phyloP scores from a whole-genome alignment of 2,113 vertebrate genomes.

The Syngnathus typhle region DNA sequence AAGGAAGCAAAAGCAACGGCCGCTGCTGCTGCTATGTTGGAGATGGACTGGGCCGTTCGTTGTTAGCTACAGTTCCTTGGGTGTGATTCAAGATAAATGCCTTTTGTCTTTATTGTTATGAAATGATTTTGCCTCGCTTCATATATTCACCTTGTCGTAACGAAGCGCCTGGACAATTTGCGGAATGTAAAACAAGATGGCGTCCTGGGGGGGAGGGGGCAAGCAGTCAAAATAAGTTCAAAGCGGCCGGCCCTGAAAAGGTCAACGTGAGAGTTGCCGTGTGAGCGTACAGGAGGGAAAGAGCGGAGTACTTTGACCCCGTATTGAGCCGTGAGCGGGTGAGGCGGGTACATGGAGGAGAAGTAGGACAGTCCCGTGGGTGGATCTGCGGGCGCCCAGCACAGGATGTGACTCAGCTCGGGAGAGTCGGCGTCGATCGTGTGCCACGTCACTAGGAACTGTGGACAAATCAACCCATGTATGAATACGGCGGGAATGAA shows the following conservation, averaged over 20 bases:
- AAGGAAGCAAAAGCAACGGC: too few relatives aligned
- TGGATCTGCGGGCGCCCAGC: constrained; percentile 91
- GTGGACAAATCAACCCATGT: constrained; percentile 26
- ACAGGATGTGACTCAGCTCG: constrained; percentile 90
- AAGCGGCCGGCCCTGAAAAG: not conserved
- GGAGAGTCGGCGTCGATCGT: constrained; percentile 95
- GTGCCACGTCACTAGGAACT: constrained; percentile 97
- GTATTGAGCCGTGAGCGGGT: constrained; percentile 93
- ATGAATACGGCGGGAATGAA: constrained; percentile 26
- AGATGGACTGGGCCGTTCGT: too few relatives aligned
- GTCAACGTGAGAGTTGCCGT: not conserved
- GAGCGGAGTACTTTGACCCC: constrained; percentile 94
- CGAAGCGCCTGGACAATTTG: constrained; percentile 96
- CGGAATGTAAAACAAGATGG: constrained; percentile 97
- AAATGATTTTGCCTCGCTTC: too few relatives aligned
- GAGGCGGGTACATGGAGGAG: constrained; percentile 94
- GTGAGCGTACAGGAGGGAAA: constrained; percentile 82
- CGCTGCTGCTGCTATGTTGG: not conserved
- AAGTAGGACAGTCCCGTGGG: constrained; percentile 97
- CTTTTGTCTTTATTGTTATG: too few relatives aligned
- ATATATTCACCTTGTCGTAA: constrained; percentile 85
- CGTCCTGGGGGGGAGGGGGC: constrained; percentile 71
- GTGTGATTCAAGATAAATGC: too few relatives aligned
- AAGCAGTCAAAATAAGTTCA: not conserved
- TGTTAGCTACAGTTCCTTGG: too few relatives aligned